Base-by-base conservation (phyloP, 2,113 vertebrate species). In the Notothenia rossii region DNA sequence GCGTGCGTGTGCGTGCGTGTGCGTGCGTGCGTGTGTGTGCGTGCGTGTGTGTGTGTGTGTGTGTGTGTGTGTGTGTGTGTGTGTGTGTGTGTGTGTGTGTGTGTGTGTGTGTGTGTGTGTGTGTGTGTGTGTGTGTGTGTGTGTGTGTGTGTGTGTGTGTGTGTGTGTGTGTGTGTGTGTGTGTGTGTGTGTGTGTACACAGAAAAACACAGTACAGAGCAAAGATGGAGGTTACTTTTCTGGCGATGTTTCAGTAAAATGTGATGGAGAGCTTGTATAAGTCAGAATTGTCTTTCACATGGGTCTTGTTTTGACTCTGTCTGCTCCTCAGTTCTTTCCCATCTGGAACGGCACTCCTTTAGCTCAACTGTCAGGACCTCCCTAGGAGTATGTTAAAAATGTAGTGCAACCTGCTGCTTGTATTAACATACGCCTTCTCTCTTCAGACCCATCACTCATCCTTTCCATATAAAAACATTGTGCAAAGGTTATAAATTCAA, bases 341-440 rank as follows among this genome's bases (percentile, higher is more conserved):
- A 69, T 75, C 48, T 72, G 58, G 53, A 82, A 14, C 11, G 18
- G 36, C 54, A 69, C 46, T 78, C 62, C 56, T 71, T 66, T 62
- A 86, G 14, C 67, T 33, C 48, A 55, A 25, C 61, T 49, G 17
- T 40, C 73, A 73, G 22, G 66, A 56, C 66, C 67, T 82, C 72
- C 14, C 55, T 75, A 25, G 64, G 20, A 81, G 48, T 51, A 77
- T 79, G 54, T 80, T 79, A 69, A 78, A 75, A 59, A 68, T 75
- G 1, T 53, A 22, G 70, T 29, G 9, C 51, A 80, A 22, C 64
- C 20, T 56, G n/a, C 36, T 77, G 25, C 56, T 81, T 84, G 22
- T 69, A 77, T 82, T 29, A 63, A 55, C 48, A 64, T 59, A 36
- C 17, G 17, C 43, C 54, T 46, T 45, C 48, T 58, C 49, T 33